Base-by-base conservation (phyloP, 2,888 invertebrate species). In the Rosalia funebris region DNA sequence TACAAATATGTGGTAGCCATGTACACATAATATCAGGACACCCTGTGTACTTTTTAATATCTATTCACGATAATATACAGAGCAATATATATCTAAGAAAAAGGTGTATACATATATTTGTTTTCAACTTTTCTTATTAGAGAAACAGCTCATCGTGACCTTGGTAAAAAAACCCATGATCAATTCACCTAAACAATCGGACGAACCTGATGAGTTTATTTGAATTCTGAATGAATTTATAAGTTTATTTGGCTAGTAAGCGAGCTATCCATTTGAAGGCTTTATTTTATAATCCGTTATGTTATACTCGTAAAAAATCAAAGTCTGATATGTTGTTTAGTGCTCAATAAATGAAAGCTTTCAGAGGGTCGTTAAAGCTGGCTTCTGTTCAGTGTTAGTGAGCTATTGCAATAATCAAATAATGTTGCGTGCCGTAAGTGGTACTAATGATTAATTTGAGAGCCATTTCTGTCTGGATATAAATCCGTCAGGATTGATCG, bases 241-340 rank as follows among this genome's bases (percentile, higher is more conserved):
- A 34, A 11, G 45, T 52, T 45, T 58, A 50, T 48, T 42, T 41
- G 34, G 11, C 3, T 16, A 39, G 20, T 20, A 57, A 44, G 36
- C 10, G 14, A 17, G 31, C 20, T 15, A 46, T 46, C 11, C 14
- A 39, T n/a, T 37, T 25, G 36, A 25, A 19, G 31, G 32, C 37
- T 41, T 50, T 50, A 50, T 50, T 50, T 31, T 11, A 39, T 50
- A 42, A 25, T 32, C 41, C 32, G 14, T 37, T 37, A 9, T 15
- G 12, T 3, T 4, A 15, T 9, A 37, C 3, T 34, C 34, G 34
- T 50, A 36, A 36, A 54, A 42, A 53, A 42, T 53, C 9, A 42
- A 34, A 44, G 12, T 25, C 34, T 11, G 34, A 19, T 20, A 44
- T 36, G 14, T 12, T 32, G 45, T 54, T 54, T 14, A 34, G 11